Conservation (phyloP, 2,888 invertebrate genomes). For the Caenorhabditis afra region DNA sequence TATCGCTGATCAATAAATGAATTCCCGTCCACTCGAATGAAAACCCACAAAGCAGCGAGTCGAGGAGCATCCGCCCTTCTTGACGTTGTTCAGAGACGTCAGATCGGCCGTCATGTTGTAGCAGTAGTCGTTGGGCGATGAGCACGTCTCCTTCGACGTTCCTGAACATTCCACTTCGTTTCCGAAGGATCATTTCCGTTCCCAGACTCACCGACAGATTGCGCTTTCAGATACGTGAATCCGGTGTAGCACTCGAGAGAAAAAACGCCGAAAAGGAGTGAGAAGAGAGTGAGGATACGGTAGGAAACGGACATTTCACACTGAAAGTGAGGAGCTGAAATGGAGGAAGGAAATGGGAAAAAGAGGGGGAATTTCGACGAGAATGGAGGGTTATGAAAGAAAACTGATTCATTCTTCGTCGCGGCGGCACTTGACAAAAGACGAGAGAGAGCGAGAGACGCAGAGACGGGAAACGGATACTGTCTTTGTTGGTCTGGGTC, state of each 20-base stretch:
- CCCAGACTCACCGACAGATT: slow-evolving; percentile 53
- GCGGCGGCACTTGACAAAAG: slow-evolving; percentile 22
- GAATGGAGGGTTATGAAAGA: slow-evolving; percentile 23
- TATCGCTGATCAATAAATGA: no score
- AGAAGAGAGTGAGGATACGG: slow-evolving; percentile 25
- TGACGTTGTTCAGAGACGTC: slow-evolving; percentile 57
- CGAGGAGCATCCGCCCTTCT: slow-evolving; percentile 64
- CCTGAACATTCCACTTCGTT: no score
- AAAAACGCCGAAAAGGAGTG: slow-evolving; percentile 13
- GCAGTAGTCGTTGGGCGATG: slow-evolving; percentile 59
- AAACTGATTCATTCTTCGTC: slow-evolving; percentile 27
- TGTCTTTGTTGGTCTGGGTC: slow-evolving; percentile 20
- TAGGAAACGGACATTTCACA: slow-evolving; percentile 19
- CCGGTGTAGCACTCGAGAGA: slow-evolving; percentile 65
- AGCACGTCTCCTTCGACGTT: slow-evolving; percentile 61
- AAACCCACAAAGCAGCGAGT: slow-evolving; percentile 61
- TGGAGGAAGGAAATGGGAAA: background rate
- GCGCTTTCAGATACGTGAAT: slow-evolving; percentile 63
- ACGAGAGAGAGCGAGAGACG: slow-evolving; percentile 12
- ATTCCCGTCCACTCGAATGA: background rate
- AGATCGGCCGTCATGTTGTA: slow-evolving; percentile 67
- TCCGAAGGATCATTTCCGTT: no score
- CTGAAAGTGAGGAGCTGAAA: slow-evolving; percentile 9
- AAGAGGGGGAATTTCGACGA: background rate
- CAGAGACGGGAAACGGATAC: slow-evolving; percentile 14